A percentile compares a stretch with the other conserved stretches of the same genome.
phyloP scores from a whole-genome alignment of 2,797 vertebrate genomes.

The Artibeus lituratus region DNA sequence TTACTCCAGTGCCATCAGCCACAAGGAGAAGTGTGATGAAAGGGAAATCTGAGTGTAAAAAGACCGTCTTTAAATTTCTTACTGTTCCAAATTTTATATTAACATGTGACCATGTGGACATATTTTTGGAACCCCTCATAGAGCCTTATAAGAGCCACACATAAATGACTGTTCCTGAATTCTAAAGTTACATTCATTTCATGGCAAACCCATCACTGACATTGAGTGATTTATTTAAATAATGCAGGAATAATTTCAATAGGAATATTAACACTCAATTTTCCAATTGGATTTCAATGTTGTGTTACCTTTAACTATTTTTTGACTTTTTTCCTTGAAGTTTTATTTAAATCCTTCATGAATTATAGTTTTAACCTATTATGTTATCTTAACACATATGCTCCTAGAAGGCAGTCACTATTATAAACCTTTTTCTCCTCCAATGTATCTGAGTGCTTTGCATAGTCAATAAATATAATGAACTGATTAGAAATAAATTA shows the following conservation, averaged over 20 bases:
- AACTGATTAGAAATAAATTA: constrained; percentile 25
- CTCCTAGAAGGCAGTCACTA: neutral
- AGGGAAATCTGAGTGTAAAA: neutral
- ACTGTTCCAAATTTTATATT: constrained; percentile 19
- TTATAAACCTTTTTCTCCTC: neutral
- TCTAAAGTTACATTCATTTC: neutral
- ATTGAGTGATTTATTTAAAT: constrained; percentile 45
- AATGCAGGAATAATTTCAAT: constrained; percentile 20
- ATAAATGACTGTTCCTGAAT: neutral
- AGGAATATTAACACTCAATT: constrained; percentile 34
- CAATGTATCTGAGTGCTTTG: neutral
- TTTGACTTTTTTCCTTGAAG: neutral
- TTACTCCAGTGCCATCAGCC: neutral
- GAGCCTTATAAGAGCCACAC: neutral
- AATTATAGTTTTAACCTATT: neutral
- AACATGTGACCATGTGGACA: neutral
- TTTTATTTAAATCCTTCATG: neutral
- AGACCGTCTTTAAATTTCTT: neutral
- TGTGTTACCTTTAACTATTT: neutral
- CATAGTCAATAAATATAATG: neutral
- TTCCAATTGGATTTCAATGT: constrained; percentile 44
- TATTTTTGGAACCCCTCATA: neutral
- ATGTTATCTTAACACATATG: neutral
- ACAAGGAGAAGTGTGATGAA: neutral
- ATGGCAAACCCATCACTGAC: neutral